Evolutionary conservation across 2,888 invertebrate species (phyloP), one percentile per base, ranked within the genome.

Genomic region (Rhogogaster chlorosoma): DNA sequence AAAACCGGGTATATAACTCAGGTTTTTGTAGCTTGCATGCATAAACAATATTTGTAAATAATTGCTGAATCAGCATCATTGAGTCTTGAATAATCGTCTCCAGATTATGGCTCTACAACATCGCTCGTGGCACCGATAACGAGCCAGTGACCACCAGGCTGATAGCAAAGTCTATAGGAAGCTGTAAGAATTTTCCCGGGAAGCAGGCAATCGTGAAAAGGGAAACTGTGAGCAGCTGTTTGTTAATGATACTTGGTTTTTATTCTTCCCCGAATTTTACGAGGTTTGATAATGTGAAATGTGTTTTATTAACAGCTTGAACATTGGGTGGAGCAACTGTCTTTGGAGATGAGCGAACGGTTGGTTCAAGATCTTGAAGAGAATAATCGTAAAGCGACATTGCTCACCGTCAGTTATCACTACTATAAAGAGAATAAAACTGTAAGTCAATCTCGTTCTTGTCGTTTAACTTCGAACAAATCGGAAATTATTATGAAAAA

Each of bases 181-280:
- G 99, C 90, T 98, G 98, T 92, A 99, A 99, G 94, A 98, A 98
- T 91, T 99, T 99, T 93, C 96, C 96, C 2, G 99, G 98, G 0
- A 96, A 95, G 90, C 95, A 95, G 88, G 96, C 97, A 12, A 95
- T 99, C 6, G 93, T 94, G 0, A 96, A 96, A 26, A 92, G 95
- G 53, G 95, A 96, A 42, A 95, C 95, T 85, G 94, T 98, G 29
- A 94, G 88, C 80, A 84, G 42, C 29, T 71, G 64, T 29, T 10
- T 57, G 57, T 2, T 83, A 7, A 0, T 49, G 70, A 85, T 49
- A 9, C n/a, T n/a, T 15, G 83, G 42, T 61, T 53, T 9, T 26
- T 18, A 38, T 64, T 26, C 10, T 77, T 29, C 29, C 1, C 9
- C 0, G 53, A 53, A 29, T 49, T 78, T 57, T 42, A 26, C 26